Percentiles rank a stretch among this genome's conserved stretches.
phyloP scores from a whole-genome alignment of 2,888 invertebrate species.

The Acleris sparsana region DNA sequence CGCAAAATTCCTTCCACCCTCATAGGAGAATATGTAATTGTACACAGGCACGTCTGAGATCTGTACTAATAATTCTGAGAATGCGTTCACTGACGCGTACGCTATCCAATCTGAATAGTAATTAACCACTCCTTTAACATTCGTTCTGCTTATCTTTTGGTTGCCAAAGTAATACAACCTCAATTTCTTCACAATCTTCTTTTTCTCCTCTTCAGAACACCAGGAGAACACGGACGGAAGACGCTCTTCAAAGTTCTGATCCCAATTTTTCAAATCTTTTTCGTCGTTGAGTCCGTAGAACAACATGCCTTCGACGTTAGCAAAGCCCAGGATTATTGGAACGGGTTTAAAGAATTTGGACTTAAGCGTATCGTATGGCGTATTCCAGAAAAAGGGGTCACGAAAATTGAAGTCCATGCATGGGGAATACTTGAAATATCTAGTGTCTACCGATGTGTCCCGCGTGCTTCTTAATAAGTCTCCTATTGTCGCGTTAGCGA shows the following conservation, averaged over 20 bases:
- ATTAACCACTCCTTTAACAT: slow-evolving; percentile 51
- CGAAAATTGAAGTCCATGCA: slow-evolving; percentile 62
- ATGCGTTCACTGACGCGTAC: slow-evolving; percentile 59
- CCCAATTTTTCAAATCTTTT: slow-evolving; percentile 55
- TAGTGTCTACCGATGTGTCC: slow-evolving; percentile 62
- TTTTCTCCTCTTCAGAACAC: slow-evolving; percentile 57
- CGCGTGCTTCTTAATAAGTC: slow-evolving; percentile 56
- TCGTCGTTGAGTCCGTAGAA: slow-evolving; percentile 65
- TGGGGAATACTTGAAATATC: slow-evolving; percentile 70
- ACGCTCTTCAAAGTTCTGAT: slow-evolving; percentile 60
- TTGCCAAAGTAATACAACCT: slow-evolving; percentile 65
- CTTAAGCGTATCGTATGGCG: slow-evolving; percentile 64
- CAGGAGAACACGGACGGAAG: slow-evolving; percentile 69
- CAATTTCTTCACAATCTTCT: slow-evolving; percentile 54
- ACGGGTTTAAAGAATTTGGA: slow-evolving; percentile 67
- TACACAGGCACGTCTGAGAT: slow-evolving; percentile 62
- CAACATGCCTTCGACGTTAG: slow-evolving; percentile 65
- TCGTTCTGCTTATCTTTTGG: slow-evolving; percentile 47
- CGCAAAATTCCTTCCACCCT: slow-evolving; percentile 66
- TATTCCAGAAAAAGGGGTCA: slow-evolving; percentile 66
- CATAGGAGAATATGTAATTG: slow-evolving; percentile 68
- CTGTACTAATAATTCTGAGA: slow-evolving; percentile 56
- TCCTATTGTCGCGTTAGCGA: slow-evolving; percentile 51
- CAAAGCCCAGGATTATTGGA: slow-evolving; percentile 65
- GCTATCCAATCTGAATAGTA: slow-evolving; percentile 72